Conservation (phyloP, 2,888 invertebrate genomes). For the Heliconius sara region DNA sequence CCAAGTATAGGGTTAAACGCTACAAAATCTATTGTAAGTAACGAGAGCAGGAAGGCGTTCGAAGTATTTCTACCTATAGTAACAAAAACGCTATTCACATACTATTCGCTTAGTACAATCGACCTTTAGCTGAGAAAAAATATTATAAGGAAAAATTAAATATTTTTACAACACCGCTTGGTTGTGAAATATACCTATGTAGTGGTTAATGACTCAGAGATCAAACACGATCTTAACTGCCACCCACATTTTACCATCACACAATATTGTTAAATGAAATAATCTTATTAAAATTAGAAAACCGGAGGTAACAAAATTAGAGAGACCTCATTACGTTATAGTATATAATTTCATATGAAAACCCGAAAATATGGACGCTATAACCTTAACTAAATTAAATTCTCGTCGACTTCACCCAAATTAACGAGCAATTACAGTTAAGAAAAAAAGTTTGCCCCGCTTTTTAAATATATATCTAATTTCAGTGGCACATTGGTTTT, state of each 20-base stretch:
- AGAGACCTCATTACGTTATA: constrained; percentile 27
- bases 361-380: constrained; percentile 26
- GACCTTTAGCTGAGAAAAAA: background rate
- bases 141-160: background rate
- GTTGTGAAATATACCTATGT: background rate
- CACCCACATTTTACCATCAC: background rate
- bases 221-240: background rate
- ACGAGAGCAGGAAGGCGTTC: background rate
- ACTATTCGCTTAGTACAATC: background rate
- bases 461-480: background rate
- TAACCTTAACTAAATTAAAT: constrained; percentile 32
- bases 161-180: background rate
- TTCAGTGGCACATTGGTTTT: constrained; percentile 2
- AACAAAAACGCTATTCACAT: background rate
- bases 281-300: constrained; percentile 12
- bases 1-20: no score
- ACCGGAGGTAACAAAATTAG: constrained; percentile 18
- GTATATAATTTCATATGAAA: constrained; percentile 32
- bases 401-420: constrained; percentile 16
- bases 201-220: background rate
- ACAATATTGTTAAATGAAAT: background rate
- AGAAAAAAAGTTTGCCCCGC: background rate
- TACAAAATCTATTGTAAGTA: background rate
- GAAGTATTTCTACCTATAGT: background rate
- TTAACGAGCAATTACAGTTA: constrained; percentile 17